Conservation (phyloP, 1,140 invertebrate genomes). For the Drosophila quadrilineata region DNA sequence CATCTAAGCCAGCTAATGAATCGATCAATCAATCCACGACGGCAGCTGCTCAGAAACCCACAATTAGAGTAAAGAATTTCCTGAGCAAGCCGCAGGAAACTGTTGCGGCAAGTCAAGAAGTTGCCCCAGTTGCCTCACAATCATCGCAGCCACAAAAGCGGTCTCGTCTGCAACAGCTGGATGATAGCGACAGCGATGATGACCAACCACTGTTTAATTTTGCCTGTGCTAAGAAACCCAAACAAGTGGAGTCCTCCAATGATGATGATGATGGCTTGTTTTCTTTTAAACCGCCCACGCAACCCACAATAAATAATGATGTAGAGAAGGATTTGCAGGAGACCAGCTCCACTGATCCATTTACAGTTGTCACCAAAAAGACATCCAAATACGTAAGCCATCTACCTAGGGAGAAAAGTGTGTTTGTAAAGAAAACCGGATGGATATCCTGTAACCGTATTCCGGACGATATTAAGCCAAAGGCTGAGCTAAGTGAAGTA, state of each 20-base stretch:
- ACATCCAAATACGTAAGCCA: conserved; percentile 56
- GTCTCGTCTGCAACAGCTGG: conserved; percentile 26
- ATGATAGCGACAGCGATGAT: conserved; percentile 60
- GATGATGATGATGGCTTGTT: conserved; percentile 35
- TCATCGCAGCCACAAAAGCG: conserved; percentile 45
- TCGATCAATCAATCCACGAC: background rate
- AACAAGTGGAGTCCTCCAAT: background rate
- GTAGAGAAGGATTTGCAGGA: too few relatives aligned
- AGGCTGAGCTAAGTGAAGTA: conserved; percentile 4
- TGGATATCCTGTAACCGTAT: conserved; percentile 68
- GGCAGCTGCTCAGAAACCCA: too few relatives aligned
- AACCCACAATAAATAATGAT: conserved; percentile 6
- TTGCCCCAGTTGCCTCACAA: background rate
- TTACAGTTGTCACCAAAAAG: conserved; percentile 5
- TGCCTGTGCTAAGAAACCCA: conserved; percentile 35
- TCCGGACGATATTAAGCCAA: conserved; percentile 20
- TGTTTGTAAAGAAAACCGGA: conserved; percentile 45
- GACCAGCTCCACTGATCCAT: conserved; percentile 52
- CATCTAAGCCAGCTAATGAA: background rate
- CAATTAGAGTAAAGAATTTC: conserved; percentile 49
- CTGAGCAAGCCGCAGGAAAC: conserved; percentile 43
- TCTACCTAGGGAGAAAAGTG: conserved; percentile 30
- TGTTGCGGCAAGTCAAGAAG: background rate
- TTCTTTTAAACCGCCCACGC: conserved; percentile 17
- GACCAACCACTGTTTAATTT: conserved; percentile 61